These are phyloP conservation scores for Colletes collaris DNA, from an alignment of 2,888 invertebrate species.

Conservation along the genomic window DNA sequence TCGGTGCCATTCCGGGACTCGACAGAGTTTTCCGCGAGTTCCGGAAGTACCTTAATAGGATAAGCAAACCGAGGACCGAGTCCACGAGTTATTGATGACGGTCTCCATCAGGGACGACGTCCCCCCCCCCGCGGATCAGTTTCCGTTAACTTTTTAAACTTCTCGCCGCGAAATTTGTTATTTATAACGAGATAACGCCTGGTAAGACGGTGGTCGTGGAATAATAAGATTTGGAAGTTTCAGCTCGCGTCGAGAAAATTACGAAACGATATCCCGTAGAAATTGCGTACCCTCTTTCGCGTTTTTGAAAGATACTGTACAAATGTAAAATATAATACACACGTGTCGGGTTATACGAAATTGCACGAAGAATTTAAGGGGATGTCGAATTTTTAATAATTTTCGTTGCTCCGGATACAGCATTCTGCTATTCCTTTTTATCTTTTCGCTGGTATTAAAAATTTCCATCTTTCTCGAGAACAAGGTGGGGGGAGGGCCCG, in stretches of 20 bases:
- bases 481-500: not conserved
- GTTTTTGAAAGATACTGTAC: too few relatives aligned
- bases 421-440: too few relatives aligned
- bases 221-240: not conserved
- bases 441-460: too few relatives aligned
- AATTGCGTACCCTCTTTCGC: too few relatives aligned
- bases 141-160: not conserved
- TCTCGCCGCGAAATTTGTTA: not conserved
- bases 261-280: too few relatives aligned
- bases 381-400: too few relatives aligned
- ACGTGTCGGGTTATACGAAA: too few relatives aligned
- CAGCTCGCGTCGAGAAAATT: not conserved
- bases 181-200: not conserved
- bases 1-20: not conserved
- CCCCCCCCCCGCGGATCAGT: not conserved
- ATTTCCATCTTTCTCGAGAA: not conserved
- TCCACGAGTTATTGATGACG: not conserved
- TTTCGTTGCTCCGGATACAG: too few relatives aligned
- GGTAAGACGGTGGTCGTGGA: not conserved
- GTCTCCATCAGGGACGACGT: not conserved
- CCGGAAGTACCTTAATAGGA: constrained; percentile 5
- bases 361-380: too few relatives aligned
- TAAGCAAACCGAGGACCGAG: not conserved
- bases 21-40: not conserved
- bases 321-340: too few relatives aligned